Evolutionary conservation across 1,140 invertebrate species (phyloP).

Genomic region (Dolichoris vasculosae): DNA sequence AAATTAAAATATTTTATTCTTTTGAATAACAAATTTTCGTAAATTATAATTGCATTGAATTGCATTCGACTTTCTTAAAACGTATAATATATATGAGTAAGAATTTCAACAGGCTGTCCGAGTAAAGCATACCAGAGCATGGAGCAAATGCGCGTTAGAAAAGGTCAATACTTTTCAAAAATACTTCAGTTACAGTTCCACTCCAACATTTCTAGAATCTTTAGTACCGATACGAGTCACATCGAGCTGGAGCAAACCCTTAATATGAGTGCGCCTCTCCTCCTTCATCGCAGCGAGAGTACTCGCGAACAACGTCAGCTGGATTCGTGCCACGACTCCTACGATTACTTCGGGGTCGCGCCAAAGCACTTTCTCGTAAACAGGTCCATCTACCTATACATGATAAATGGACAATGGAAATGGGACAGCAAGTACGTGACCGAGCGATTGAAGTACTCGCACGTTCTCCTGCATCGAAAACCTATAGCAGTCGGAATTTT

Average conservation of each 20-base stretch:
- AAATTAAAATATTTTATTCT: not conserved
- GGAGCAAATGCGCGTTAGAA: constrained; percentile 57
- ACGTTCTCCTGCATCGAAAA: constrained; percentile 65
- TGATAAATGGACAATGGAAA: constrained; percentile 83
- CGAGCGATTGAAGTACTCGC: constrained; percentile 78
- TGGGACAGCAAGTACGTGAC: constrained; percentile 82
- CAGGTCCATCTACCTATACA: constrained; percentile 78
- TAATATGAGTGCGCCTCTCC: constrained; percentile 76
- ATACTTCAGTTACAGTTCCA: constrained; percentile 69
- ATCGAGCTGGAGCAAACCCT: constrained; percentile 78
- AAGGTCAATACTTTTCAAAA: constrained; percentile 62
- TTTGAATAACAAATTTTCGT: too few species aligned
- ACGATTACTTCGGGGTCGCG: constrained; percentile 82
- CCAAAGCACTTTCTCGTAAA: constrained; percentile 80
- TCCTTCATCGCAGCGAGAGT: not conserved
- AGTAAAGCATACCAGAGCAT: not conserved
- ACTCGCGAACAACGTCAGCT: not conserved
- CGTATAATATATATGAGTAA: not conserved
- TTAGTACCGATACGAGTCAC: constrained; percentile 75
- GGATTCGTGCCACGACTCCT: constrained; percentile 79
- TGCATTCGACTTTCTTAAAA: too few species aligned
- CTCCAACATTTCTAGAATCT: constrained; percentile 69
- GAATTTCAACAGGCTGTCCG: not conserved
- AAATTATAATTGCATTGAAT: too few species aligned
- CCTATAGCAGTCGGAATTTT: not conserved